Conservation (phyloP, 2,888 invertebrate genomes). For the Beris chalybata region DNA sequence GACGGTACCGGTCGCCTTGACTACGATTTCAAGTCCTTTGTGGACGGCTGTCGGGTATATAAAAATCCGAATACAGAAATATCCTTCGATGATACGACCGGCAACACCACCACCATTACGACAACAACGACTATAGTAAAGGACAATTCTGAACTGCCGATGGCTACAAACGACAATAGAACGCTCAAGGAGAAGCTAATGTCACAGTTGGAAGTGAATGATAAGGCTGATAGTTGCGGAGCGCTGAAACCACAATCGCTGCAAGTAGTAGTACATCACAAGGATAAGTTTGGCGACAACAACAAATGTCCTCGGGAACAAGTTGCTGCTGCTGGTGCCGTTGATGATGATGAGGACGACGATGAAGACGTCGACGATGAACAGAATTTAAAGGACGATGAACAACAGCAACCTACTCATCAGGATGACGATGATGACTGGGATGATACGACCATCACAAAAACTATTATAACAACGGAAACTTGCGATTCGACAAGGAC, state of each 20-base stretch:
- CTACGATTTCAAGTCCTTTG: constrained; percentile 45
- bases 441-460: constrained; percentile 28
- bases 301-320: constrained; percentile 1
- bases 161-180: constrained; percentile 10
- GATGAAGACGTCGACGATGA: constrained; percentile 36
- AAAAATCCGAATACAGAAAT: constrained; percentile 51
- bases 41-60: constrained; percentile 54
- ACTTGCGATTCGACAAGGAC: neutral
- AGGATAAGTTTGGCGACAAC: constrained; percentile 2
- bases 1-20: neutral
- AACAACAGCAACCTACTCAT: neutral
- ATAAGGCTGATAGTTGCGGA: constrained; percentile 12
- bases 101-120: neutral
- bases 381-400: constrained; percentile 15
- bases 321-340: constrained; percentile 12
- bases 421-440: constrained; percentile 27
- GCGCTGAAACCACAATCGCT: constrained; percentile 13
- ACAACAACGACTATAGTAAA: constrained; percentile 15
- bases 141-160: constrained; percentile 7
- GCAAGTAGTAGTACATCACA: constrained; percentile 1
- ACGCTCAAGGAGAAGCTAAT: neutral
- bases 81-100: constrained; percentile 24
- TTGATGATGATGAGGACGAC: constrained; percentile 35
- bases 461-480: constrained; percentile 9
- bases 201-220: constrained; percentile 17